A percentile compares a stretch with the other conserved stretches of the same genome.
Conservation (phyloP, 2,113 vertebrate species). For the Cisticola juncidis region DNA sequence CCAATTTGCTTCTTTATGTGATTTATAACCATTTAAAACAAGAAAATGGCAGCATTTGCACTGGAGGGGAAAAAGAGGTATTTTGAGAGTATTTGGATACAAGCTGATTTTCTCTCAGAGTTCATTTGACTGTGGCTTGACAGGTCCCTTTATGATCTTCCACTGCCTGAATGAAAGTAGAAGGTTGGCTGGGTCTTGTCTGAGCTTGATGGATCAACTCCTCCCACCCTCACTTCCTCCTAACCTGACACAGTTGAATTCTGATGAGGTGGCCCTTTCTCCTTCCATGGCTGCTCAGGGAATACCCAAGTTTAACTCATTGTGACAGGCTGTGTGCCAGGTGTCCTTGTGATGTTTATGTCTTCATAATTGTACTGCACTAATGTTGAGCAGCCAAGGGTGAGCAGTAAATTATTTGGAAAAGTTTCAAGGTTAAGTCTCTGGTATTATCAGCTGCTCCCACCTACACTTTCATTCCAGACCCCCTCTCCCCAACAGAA, state of each 20-base stretch:
- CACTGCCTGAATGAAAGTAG: neutral
- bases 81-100: neutral
- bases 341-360: conserved; percentile 51
- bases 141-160: neutral
- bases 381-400: conserved; percentile 45
- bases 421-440: conserved; percentile 53
- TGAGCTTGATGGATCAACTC: conserved; percentile 22
- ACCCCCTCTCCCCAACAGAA: neutral
- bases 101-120: neutral
- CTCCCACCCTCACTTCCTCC: neutral
- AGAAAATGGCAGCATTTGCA: neutral
- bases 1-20: neutral
- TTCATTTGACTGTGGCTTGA: neutral
- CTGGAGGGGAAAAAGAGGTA: neutral
- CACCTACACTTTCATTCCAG: neutral
- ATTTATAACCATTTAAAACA: neutral
- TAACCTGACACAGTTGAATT: conserved; percentile 28
- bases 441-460: neutral
- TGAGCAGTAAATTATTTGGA: conserved; percentile 25
- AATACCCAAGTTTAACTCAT: conserved; percentile 47
- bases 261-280: conserved; percentile 32
- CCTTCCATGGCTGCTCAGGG: neutral
- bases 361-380: conserved; percentile 52
- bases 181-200: neutral
- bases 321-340: conserved; percentile 37